A percentile compares a stretch with the other conserved stretches of the same genome.
These are phyloP conservation scores for Turnix velox DNA, from an alignment of 2,113 vertebrate species.

Conservation along the genomic window DNA sequence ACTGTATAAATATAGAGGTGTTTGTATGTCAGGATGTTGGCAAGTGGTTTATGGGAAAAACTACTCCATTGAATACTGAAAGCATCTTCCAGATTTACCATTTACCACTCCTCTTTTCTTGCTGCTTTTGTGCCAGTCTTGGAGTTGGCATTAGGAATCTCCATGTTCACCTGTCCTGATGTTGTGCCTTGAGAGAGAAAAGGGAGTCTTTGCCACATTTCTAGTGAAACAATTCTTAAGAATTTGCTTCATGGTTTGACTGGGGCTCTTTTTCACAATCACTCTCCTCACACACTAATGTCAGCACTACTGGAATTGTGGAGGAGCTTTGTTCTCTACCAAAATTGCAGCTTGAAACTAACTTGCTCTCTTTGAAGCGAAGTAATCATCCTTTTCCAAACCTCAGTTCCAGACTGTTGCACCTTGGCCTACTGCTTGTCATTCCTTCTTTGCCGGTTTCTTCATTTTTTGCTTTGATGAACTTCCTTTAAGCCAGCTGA, in stretches of 20 bases:
- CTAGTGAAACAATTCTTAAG: neutral
- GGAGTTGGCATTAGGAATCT: neutral
- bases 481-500: neutral
- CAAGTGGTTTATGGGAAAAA: constrained; percentile 38
- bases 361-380: neutral
- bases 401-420: neutral
- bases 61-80: constrained; percentile 3
- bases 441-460: neutral
- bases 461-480: neutral
- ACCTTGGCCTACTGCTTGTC: neutral
- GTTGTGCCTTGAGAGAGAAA: neutral
- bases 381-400: neutral
- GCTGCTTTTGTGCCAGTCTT: neutral
- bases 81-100: constrained; percentile 9
- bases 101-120: neutral
- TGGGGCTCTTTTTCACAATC: neutral
- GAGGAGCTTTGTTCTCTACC: neutral
- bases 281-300: neutral
- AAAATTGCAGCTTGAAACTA: neutral
- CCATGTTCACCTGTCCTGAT: neutral
- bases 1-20: constrained; percentile 54
- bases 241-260: neutral
- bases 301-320: neutral
- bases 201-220: neutral
- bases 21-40: constrained; percentile 60